Conservation (phyloP, 2,797 vertebrate species). For the Chelidonichthys spinosus region DNA sequence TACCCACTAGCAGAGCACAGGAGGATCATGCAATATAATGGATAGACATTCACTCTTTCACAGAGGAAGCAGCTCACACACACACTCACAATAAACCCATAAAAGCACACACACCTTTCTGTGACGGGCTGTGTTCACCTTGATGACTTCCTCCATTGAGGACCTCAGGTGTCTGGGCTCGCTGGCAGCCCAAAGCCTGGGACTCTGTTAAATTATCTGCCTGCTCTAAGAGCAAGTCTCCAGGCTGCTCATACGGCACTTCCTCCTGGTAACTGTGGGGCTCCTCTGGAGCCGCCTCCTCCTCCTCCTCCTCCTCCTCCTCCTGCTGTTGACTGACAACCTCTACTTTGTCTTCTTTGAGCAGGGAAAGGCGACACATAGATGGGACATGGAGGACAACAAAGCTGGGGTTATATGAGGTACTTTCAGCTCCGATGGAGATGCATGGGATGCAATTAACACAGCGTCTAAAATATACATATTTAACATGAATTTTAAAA, state of each 20-base stretch:
- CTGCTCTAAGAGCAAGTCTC: conserved; percentile 75
- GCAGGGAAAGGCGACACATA: conserved; percentile 61
- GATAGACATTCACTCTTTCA: conserved; percentile 29
- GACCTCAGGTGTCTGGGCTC: conserved; percentile 81
- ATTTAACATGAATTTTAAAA: background rate
- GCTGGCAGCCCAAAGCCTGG: conserved; percentile 77
- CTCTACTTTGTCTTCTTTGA: conserved; percentile 86
- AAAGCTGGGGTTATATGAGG: conserved; percentile 66
- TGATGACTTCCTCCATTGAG: conserved; percentile 84
- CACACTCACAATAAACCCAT: conserved; percentile 21
- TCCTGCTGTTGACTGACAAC: conserved; percentile 72
- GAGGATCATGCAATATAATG: conserved; percentile 57
- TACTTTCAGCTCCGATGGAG: conserved; percentile 81
- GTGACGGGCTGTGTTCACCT: conserved; percentile 70
- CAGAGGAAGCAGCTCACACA: conserved; percentile 3
- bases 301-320: conserved; percentile 55
- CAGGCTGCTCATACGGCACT: conserved; percentile 68
- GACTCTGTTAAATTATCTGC: conserved; percentile 79
- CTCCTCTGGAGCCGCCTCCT: conserved; percentile 68
- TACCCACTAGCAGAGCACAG: conserved; percentile 27
- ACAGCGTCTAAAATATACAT: background rate
- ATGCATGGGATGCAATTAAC: conserved; percentile 63
- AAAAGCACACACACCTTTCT: conserved; percentile 77
- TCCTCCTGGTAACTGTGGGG: conserved; percentile 67
- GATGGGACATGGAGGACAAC: conserved; percentile 84